phyloP scores from a whole-genome alignment of 2,888 invertebrate species.

The Margaritifera margaritifera region DNA sequence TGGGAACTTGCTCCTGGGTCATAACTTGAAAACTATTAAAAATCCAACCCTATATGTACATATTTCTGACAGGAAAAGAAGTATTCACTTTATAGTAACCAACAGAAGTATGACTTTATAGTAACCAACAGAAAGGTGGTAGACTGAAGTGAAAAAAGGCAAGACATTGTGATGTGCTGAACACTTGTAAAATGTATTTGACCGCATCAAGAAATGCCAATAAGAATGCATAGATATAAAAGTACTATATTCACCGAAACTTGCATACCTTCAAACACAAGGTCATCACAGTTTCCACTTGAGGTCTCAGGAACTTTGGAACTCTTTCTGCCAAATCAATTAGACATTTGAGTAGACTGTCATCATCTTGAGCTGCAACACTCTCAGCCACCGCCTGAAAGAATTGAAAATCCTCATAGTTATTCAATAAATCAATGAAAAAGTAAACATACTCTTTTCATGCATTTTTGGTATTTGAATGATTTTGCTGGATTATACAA shows the following conservation, averaged over 20 bases:
- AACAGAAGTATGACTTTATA: too few relatives aligned
- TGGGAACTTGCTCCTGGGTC: too few relatives aligned
- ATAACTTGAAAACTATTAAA: too few relatives aligned
- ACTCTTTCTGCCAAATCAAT: constrained; percentile 95
- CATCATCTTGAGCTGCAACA: constrained; percentile 90
- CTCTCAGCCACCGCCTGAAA: constrained; percentile 84
- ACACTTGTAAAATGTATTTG: neutral
- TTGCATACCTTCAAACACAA: constrained; percentile 85
- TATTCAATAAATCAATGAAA: too few relatives aligned
- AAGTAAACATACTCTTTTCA: too few relatives aligned
- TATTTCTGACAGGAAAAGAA: too few relatives aligned
- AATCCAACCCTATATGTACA: too few relatives aligned
- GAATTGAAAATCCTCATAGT: neutral
- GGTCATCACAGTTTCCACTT: constrained; percentile 88
- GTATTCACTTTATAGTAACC: too few relatives aligned
- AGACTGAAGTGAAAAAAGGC: neutral
- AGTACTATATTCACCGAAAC: neutral
- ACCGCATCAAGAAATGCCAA: neutral
- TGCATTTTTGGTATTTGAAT: too few relatives aligned
- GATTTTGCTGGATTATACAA: too few relatives aligned
- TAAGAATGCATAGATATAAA: neutral
- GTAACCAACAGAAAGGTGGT: too few relatives aligned
- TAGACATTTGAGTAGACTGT: constrained; percentile 87
- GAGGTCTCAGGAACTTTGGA: constrained; percentile 92
- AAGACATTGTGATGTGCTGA: too few relatives aligned